Base-by-base conservation (phyloP, 23 tunicate species). In the Ascidia mentula region DNA sequence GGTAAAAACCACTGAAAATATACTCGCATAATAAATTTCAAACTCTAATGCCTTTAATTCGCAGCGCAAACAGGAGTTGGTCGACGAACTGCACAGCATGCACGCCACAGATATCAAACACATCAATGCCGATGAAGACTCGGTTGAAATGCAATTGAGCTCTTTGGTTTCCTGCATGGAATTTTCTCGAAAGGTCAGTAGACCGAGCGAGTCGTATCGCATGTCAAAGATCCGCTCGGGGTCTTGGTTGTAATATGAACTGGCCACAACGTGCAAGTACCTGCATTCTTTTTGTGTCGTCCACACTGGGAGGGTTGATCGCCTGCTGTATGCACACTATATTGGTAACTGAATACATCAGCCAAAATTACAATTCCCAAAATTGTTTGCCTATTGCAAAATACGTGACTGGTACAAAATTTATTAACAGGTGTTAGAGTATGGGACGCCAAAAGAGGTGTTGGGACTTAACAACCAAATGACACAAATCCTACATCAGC, bases 401-500 rank as follows among this genome's bases (percentile, higher is more conserved):
- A n/a, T n/a, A n/a, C n/a, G n/a, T n/a, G n/a, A n/a, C n/a, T n/a
- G n/a, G n/a, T n/a, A n/a, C n/a, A n/a, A n/a, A n/a, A n/a, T 77
- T 33, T 12, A 20, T 39, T 36, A n/a, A 18, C 83, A 93, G 98
- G 98, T 93, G 38, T 69, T 93, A 20, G 98, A 93, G 72, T 93
- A 88, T 38, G 98, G 98, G 18, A 93, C 98, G 20, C 98, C 98
- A 0, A 93, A 93, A 60, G 98, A 93, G 80, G 92, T 93, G 17
- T 81, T 93, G 59, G 98, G 94, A 31, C 78, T 93, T 59, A 93
- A 93, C 77, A 93, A 93, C 77, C 94, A 88, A 46, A 93, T 93
- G 98, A 88, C 94, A 20, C 89, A 88, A 76, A 93, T 93, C 30
- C 75, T 93, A 13, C 88, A 93, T 28, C 98, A 93, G 70, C 82